Percentiles rank a stretch among this genome's conserved stretches.
Evolutionary conservation across 2,888 invertebrate genomes (phyloP).

Genomic region (Cantharis flavilabris): DNA sequence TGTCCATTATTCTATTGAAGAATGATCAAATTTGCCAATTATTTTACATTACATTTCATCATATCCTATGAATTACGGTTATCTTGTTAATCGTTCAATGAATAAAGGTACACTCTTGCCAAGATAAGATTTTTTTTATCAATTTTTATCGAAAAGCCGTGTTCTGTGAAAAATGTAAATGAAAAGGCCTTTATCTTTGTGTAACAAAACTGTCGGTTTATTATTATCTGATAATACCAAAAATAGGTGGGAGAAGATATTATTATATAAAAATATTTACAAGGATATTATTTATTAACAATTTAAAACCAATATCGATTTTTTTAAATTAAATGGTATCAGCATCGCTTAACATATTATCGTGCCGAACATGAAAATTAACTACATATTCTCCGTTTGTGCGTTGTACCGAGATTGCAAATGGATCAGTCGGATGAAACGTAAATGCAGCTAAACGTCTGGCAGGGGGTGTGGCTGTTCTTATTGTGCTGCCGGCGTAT

Average conservation of each 20-base stretch:
- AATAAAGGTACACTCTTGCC: not conserved
- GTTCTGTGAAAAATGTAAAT: not conserved
- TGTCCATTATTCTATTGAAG: not conserved
- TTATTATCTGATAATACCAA: not conserved
- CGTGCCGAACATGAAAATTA: constrained; percentile 79
- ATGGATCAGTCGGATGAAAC: constrained; percentile 95
- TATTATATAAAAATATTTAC: not conserved
- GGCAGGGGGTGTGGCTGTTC: constrained; percentile 69
- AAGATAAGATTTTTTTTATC: not conserved
- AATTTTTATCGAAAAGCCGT: not conserved
- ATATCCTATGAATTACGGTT: not conserved
- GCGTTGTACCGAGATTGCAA: constrained; percentile 93
- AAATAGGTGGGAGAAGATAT: not conserved
- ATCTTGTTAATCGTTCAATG: not conserved
- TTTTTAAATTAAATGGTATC: constrained; percentile 5
- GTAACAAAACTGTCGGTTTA: not conserved
- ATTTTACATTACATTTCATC: not conserved
- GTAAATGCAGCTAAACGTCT: constrained; percentile 90
- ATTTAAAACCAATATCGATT: not conserved
- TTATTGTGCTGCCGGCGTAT: constrained; percentile 67
- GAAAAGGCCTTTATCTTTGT: not conserved
- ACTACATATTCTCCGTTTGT: constrained; percentile 92
- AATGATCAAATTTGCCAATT: not conserved
- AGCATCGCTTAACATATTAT: constrained; percentile 14
- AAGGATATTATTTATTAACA: not conserved